Base-by-base conservation (phyloP, 1,140 invertebrate species). In the Idris sp. region DNA sequence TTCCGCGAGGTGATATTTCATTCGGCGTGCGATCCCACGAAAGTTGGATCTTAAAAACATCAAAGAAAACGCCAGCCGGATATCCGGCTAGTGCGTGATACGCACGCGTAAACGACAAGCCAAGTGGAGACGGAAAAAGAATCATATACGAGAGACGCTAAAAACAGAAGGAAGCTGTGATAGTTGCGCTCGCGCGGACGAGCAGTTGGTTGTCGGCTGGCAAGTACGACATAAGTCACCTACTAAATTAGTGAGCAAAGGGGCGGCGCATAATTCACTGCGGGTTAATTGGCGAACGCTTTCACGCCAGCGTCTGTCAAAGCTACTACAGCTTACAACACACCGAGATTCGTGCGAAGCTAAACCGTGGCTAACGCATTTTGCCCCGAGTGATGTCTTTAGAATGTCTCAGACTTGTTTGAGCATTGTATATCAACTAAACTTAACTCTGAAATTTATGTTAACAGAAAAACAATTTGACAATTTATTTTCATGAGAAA, bases 201-300 rank as follows among this genome's bases (percentile, higher is more conserved):
- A 75, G 53, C 65, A n/a, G 14, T 71, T 49, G 67, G 73, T 75
- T 77, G 77, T 80, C 76, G 62, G 53, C 78, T 80, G 76, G 78
- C 81, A 80, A 84, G 81, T 82, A 80, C 83, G 79, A 85, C 81
- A 83, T 83, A 85, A 84, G 81, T 85, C 84, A 86, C 77, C 82
- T 82, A 81, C 83, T 83, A 84, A 87, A 85, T 84, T 85, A 84
- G 83, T 79, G 80, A 78, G 67, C 69, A 79, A 79, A 83, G 75
- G 79, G 81, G 72, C 68, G 79, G 75, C 80, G 80, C 78, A 85
- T 86, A 84, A 86, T 86, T 86, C 84, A 87, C 80, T 76, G 62
- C 78, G 74, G 74, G 81, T 87, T 87, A 87, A 87, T 87, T 86
- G 84, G 86, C 79, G 77, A 83, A 79, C 83, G 81, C 86, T 86